Evolutionary conservation across 2,888 invertebrate species (phyloP), one percentile per base, ranked within the genome.

Genomic region (Muschampia staudingeri): DNA sequence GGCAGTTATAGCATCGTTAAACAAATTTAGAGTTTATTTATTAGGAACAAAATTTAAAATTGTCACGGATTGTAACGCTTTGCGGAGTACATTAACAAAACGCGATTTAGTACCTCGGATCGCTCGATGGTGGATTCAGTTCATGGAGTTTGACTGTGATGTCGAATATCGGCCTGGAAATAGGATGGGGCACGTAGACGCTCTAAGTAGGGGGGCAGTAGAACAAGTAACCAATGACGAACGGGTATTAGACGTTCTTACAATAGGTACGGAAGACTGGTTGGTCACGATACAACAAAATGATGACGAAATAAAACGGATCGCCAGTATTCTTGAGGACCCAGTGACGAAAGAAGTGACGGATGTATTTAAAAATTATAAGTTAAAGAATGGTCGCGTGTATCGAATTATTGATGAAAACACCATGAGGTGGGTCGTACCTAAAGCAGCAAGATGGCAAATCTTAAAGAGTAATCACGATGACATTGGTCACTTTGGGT

Each of bases 391-490:
- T 61, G 77, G 80, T 0, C 65, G 69, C 0, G 81, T 90, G 0
- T 87, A 85, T 78, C 72, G 85, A 0, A 81, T 85, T 25, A 48
- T 83, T 11, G 85, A 81, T 8, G 80, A 84, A n/a, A 81, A 83
- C 6, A 12, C 37, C 7, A 37, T 84, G 5, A 83, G 76, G 14
- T 88, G 88, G 88, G 72, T 89, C 0, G 90, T 89, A 0, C 89
- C 89, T 16, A 82, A 80, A 34, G 83, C 82, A 0, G 87, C 82
- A 0, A 42, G 88, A 0, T 89, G 88, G 88, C 88, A 89, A 44
- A 76, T 90, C 1, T 9, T 87, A 0, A 84, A 85, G 30, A 76
- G 19, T 9, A 89, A 87, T 40, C 87, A 88, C 34, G 88, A 89
- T 48, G 87, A 88, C 9, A 52, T 87, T 0, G 87, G 88, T 8